Evolutionary conservation across 2,113 vertebrate species (phyloP).

Genomic region (Periophthalmodon schlosseri): DNA sequence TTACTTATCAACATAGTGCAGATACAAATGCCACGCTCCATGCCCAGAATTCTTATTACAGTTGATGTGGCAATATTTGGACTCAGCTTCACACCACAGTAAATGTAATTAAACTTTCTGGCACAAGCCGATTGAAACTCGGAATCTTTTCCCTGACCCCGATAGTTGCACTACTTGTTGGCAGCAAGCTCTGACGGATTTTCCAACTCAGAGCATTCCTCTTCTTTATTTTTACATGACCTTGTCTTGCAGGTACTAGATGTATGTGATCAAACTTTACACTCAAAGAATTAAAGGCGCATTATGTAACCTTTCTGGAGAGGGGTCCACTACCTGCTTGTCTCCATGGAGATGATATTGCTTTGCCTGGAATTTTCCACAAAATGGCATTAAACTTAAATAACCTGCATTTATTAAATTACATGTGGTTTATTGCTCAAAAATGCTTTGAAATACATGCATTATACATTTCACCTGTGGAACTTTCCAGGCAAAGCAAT

Average conservation of each 20-base stretch:
- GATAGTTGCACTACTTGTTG: background rate
- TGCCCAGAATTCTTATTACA: background rate
- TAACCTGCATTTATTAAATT: too few relatives aligned
- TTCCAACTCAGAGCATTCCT: background rate
- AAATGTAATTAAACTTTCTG: conserved; percentile 7
- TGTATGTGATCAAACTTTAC: too few relatives aligned
- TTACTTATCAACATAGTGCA: background rate
- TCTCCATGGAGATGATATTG: too few relatives aligned
- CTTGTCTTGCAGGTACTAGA: conserved; percentile 8
- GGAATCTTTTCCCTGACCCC: background rate
- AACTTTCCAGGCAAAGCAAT: too few relatives aligned
- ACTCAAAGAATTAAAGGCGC: too few relatives aligned
- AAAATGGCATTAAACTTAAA: too few relatives aligned
- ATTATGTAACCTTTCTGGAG: too few relatives aligned
- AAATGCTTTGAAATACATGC: too few relatives aligned
- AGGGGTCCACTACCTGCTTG: too few relatives aligned
- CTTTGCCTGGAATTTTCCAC: too few relatives aligned
- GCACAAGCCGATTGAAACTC: background rate
- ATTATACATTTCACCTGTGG: too few relatives aligned
- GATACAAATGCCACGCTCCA: background rate
- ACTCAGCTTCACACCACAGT: conserved; percentile 3
- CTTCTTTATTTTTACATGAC: conserved; percentile 1
- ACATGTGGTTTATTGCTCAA: too few relatives aligned
- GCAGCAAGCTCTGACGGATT: background rate
- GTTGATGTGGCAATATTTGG: conserved; percentile 2